Base-by-base conservation (phyloP, 1,140 invertebrate species). In the Macrobrachium nipponense region DNA sequence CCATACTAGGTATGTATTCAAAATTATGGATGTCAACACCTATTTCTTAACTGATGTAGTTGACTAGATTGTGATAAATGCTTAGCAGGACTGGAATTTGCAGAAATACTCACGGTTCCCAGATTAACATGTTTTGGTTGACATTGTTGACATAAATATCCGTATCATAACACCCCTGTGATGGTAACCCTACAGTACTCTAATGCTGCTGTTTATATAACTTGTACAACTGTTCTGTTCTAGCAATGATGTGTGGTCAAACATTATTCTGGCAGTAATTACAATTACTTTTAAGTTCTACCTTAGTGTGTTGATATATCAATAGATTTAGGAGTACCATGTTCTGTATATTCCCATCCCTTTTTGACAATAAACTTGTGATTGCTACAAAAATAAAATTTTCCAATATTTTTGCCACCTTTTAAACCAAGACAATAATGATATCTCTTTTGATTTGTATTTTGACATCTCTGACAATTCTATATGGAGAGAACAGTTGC, bases 401-500 rank as follows among this genome's bases (percentile, higher is more conserved):
- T 70, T 70, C 11, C 66, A 70, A 72, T 59, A 60, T 60, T 82
- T 75, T 62, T 82, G 73, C 62, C 43, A n/a, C 60, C 64, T 60
- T 44, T 83, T 72, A 61, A 83, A 75, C 81, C 81, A 62, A 73
- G 81, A 83, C 72, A 83, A 85, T 78, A 86, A 86, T 43, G 51
- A 51, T 51, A 51, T 36, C 61, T 77, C 23, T 60, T 62, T 86
- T 80, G 8, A 77, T 86, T 86, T 86, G 77, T 86, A 64, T 73
- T 51, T 51, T 51, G 51, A 51, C 51, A 51, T 51, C 44, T 86
- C 73, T 86, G 70, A 86, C 43, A 80, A 68, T 80, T 86, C 83
- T 86, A 60, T 80, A 68, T 86, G 78, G 83, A 86, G 77, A 86
- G 77, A 86, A 86, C 83, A 86, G 77, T 86, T 72, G 78, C 83